Base-by-base conservation (phyloP, 1,140 invertebrate genomes). In the Leptinotarsa undecemlineata region DNA sequence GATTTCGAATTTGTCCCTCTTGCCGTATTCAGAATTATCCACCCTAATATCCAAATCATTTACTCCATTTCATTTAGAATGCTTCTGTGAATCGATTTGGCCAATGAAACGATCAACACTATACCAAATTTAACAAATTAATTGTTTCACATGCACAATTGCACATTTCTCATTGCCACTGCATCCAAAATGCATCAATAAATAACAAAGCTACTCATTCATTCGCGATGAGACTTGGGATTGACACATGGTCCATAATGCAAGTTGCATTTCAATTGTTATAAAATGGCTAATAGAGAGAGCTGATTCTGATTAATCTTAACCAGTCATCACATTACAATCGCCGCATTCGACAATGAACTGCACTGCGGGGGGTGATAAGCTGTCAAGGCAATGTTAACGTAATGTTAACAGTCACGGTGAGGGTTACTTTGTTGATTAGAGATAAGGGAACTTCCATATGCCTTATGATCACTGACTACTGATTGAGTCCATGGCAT, bases 61-160 rank as follows among this genome's bases (percentile, higher is more conserved):
- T 17, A 8, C 51, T 14, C n/a, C 3, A 57, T 57, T 19, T 15
- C 2, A 17, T 57, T n/a, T 57, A 0, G 13, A 15, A 2, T 57
- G 51, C 51, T 17, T 57, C 51, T n/a, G 51, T 57, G 17, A 57
- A 17, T 57, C 13, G 51, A 57, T 4, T 57, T 57, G 51, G 4
- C n/a, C n/a, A 15, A 19, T 19, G 17, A 57, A 57, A 57, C 51
- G 6, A 57, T 57, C n/a, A 57, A 57, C 51, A 57, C 51, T 8
- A 57, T 14, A 57, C 51, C n/a, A 57, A 57, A 57, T 57, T 57
- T 57, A 57, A 57, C 51, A 57, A 57, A 57, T 57, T 57, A 57
- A 57, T n/a, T 57, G 51, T 57, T 57, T 57, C 51, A 57, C 14
- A 57, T 57, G 51, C 17, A 57, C 51, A 57, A 57, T 57, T 57